Evolutionary conservation across 2,797 vertebrate genomes (phyloP), one percentile per base, ranked within the genome.

Genomic region (Xyrichtys novacula): DNA sequence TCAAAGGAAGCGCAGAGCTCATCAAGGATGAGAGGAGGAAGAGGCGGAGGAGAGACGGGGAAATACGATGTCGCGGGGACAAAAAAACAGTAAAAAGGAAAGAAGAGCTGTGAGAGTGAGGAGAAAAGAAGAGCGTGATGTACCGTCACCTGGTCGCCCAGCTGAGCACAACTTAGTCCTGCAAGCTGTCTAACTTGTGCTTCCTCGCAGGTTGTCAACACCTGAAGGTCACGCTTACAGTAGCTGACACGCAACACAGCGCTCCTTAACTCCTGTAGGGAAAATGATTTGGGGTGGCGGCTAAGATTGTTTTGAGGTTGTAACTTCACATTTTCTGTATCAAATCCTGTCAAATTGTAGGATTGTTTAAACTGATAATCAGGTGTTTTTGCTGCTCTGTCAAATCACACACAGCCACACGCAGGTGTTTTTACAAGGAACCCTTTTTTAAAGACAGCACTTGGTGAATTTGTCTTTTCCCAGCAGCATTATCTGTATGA

Each of bases 21-120:
- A 52, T 71, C 72, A 76, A 52, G 70, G 60, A 73, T 28, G 62
- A 55, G 50, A 49, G 16, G 55, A 70, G 38, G 38, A 56, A 50
- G 23, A 70, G 43, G 7, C 32, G 17, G 50, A 64, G 36, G 53
- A 31, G 39, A 63, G 31, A 49, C 65, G 25, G n/a, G 20, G 9
- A 68, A n/a, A 61, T 7, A 26, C 6, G 31, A 62, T 59, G 68
- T 8, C 25, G 49, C 36, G 32, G 67, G 22, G 54, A 50, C 16
- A 44, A 70, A 50, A 44, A 70, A 50, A 58, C 34, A 11, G 34
- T 7, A 14, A 54, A 22, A 56, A 53, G 25, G 65, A 47, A 68
- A 69, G 12, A 20, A 15, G n/a, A 65, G 54, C 39, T 5, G 38
- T n/a, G 57, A 71, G 47, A 50, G 52, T 0, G 8, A 32, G 26